Conservation (phyloP, 2,113 vertebrate species). For the Serinus canaria region DNA sequence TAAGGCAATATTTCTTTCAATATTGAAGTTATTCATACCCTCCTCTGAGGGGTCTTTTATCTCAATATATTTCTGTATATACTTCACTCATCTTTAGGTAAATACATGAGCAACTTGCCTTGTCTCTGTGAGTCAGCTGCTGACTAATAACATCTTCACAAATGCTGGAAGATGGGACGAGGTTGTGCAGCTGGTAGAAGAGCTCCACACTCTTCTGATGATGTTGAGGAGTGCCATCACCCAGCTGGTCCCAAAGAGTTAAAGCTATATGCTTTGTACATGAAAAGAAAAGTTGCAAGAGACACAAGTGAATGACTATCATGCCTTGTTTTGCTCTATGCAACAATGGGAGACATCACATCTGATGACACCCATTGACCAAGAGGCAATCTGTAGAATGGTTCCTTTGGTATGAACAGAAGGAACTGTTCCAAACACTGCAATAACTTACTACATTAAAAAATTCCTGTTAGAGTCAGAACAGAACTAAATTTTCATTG, state of each 20-base stretch:
- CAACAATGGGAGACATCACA: neutral
- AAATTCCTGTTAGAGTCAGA: neutral
- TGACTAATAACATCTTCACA: slow-evolving; percentile 99
- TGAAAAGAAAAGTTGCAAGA: slow-evolving; percentile 14
- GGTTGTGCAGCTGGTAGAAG: slow-evolving; percentile 97
- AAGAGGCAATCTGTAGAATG: neutral
- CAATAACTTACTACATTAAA: neutral
- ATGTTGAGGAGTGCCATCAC: slow-evolving; percentile 91
- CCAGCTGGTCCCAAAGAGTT: slow-evolving; percentile 92
- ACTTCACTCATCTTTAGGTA: neutral
- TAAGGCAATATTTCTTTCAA: neutral
- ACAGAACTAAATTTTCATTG: neutral
- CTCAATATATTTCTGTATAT: neutral
- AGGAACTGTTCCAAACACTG: neutral
- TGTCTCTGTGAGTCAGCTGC: slow-evolving; percentile 94
- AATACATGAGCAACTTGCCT: slow-evolving; percentile 73
- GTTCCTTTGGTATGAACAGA: neutral
- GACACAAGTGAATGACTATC: neutral
- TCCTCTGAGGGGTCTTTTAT: neutral
- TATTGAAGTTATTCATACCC: neutral
- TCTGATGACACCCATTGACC: neutral
- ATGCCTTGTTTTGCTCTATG: neutral
- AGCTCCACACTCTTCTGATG: slow-evolving; percentile 97
- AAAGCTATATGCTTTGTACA: slow-evolving; percentile 85
- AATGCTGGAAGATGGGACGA: slow-evolving; percentile 94